Conservation (phyloP, 1,140 invertebrate species). For the Pemphigus obesinymphae region DNA sequence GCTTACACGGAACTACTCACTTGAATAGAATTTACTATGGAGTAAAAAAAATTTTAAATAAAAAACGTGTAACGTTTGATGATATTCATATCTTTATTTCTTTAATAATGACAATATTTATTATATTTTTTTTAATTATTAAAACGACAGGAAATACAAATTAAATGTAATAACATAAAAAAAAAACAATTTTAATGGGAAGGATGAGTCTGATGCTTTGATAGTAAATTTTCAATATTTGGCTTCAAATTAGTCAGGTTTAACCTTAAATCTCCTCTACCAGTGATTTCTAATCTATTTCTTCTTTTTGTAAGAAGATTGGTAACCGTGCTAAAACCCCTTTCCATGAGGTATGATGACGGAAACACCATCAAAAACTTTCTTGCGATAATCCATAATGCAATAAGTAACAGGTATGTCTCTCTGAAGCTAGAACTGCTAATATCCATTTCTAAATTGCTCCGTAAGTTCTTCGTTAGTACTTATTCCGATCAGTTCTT, state of each 20-base stretch:
- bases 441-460: not conserved
- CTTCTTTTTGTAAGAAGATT: constrained; percentile 9
- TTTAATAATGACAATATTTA: not conserved
- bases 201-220: constrained; percentile 9
- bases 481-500: not conserved
- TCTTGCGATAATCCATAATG: not conserved
- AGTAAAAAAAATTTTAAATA: not conserved
- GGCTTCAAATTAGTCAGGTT: not conserved
- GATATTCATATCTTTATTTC: not conserved
- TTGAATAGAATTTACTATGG: too few relatives aligned
- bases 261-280: not conserved
- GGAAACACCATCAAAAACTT: not conserved
- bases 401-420: not conserved
- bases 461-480: not conserved
- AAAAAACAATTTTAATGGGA: not conserved
- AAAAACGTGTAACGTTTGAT: too few relatives aligned
- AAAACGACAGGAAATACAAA: not conserved
- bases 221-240: constrained; percentile 1
- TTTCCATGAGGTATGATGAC: not conserved
- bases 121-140: not conserved
- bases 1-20: too few relatives aligned
- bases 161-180: not conserved
- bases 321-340: not conserved
- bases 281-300: not conserved
- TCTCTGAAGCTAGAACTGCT: not conserved